phyloP scores from a whole-genome alignment of 2,113 vertebrate genomes.

The Dasyurus viverrinus region DNA sequence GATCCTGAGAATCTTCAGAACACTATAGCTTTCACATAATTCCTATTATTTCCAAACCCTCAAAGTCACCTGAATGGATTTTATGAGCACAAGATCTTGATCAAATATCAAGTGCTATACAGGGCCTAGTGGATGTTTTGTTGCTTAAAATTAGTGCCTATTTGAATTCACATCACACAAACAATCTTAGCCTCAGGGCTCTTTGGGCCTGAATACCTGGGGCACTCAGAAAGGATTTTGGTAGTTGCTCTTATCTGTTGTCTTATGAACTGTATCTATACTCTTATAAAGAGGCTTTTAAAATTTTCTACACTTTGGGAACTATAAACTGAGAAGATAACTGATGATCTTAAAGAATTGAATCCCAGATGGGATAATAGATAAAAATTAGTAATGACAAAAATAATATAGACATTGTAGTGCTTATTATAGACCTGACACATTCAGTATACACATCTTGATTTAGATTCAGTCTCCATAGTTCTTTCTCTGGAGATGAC shows the following conservation, averaged over 20 bases:
- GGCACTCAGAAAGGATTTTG: neutral
- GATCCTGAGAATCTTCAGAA: neutral
- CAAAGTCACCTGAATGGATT: neutral
- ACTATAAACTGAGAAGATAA: neutral
- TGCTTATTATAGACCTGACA: no score
- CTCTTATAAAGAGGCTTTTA: neutral
- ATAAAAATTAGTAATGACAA: neutral
- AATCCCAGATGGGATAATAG: neutral
- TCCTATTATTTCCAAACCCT: neutral
- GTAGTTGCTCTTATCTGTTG: neutral
- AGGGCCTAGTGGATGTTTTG: neutral
- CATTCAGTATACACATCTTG: neutral
- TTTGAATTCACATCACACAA: neutral
- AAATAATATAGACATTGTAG: no score
- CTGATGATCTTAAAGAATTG: neutral
- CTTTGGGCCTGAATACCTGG: neutral
- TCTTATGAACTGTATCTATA: neutral
- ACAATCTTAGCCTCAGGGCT: neutral
- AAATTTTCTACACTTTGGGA: neutral
- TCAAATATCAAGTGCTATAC: no score
- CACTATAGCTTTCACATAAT: neutral
- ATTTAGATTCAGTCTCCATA: no score
- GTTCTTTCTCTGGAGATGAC: no score
- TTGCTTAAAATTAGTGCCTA: neutral
- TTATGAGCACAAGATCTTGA: no score